phyloP scores from a whole-genome alignment of 1,140 invertebrate species.

The Brachionus rotundiformis region DNA sequence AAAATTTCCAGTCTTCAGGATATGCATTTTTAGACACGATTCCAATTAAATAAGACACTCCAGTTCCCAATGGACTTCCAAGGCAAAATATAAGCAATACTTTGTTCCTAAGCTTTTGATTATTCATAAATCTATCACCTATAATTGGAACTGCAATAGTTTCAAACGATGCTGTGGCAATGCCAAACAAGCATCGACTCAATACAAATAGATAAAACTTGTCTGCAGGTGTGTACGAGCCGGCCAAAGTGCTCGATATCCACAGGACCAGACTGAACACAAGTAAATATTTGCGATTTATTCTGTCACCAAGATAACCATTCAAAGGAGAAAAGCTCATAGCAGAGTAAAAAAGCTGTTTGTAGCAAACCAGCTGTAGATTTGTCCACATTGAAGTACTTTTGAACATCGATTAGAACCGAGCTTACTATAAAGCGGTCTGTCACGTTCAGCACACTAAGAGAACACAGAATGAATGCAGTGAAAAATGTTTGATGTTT shows the following conservation, averaged over 20 bases:
- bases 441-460: slow-evolving; percentile 32
- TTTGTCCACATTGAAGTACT: slow-evolving; percentile 44
- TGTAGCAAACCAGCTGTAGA: slow-evolving; percentile 50
- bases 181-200: slow-evolving; percentile 34
- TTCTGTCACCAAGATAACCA: slow-evolving; percentile 51
- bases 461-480: background rate
- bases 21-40: slow-evolving; percentile 17
- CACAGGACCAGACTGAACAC: slow-evolving; percentile 38
- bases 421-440: slow-evolving; percentile 51
- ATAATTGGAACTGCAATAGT: slow-evolving; percentile 44
- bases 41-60: slow-evolving; percentile 44
- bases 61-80: slow-evolving; percentile 18
- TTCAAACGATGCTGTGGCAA: slow-evolving; percentile 50
- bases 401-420: slow-evolving; percentile 33
- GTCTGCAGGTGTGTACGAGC: slow-evolving; percentile 5
- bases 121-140: slow-evolving; percentile 34
- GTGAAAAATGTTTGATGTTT: slow-evolving; percentile 45
- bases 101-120: slow-evolving; percentile 16
- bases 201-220: slow-evolving; percentile 48
- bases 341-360: slow-evolving; percentile 36
- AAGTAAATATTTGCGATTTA: slow-evolving; percentile 49
- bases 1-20: slow-evolving; percentile 9
- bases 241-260: slow-evolving; percentile 22
- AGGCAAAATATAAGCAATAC: background rate
- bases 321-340: slow-evolving; percentile 48